phyloP scores from a whole-genome alignment of 2,797 vertebrate genomes.

The Acropternis orthonyx region DNA sequence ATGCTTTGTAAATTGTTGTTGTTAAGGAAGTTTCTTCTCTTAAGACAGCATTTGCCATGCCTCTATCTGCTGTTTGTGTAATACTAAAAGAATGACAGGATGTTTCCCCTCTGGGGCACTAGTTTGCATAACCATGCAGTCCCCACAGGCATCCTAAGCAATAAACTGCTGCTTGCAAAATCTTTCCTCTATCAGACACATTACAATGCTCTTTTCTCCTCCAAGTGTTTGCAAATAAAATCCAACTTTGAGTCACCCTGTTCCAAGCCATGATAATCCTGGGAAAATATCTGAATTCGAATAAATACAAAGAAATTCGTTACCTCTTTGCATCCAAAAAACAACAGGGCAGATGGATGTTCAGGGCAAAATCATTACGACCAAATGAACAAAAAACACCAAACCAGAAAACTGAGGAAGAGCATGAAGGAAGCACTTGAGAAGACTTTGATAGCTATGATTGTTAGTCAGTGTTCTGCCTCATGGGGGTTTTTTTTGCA shows the following conservation, averaged over 20 bases:
- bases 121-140: constrained; percentile 37
- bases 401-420: neutral
- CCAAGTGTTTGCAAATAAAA: neutral
- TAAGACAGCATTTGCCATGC: neutral
- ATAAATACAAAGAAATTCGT: neutral
- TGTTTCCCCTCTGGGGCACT: constrained; percentile 17
- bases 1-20: neutral
- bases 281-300: neutral
- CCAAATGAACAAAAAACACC: neutral
- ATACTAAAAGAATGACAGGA: neutral
- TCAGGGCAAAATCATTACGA: neutral
- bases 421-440: accelerated
- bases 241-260: neutral
- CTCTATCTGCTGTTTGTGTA: neutral
- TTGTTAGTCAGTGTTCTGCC: accelerated
- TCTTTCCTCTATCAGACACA: constrained; percentile 23
- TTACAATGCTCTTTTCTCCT: neutral
- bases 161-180: constrained; percentile 45
- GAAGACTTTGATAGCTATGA: neutral
- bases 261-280: neutral
- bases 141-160: constrained; percentile 28
- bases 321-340: neutral
- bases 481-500: neutral
- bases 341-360: accelerated
- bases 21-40: neutral